phyloP scores from a whole-genome alignment of 2,888 invertebrate species.

The Lysandra coridon region DNA sequence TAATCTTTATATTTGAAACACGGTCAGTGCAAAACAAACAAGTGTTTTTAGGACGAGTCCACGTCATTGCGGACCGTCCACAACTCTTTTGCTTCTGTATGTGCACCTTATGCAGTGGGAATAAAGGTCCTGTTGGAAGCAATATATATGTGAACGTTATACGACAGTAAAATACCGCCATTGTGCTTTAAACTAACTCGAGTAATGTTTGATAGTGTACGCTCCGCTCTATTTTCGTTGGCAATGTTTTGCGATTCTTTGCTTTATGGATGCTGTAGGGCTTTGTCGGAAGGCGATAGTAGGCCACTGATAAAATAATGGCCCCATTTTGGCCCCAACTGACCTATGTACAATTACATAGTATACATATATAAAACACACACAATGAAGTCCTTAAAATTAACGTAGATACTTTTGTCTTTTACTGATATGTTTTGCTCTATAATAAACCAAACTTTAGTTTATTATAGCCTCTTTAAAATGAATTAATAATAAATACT shows the following conservation, averaged over 20 bases:
- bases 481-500: too few relatives aligned
- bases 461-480: too few relatives aligned
- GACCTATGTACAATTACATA: neutral
- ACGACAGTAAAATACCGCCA: neutral
- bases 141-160: neutral
- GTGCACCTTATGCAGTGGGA: too few relatives aligned
- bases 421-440: too few relatives aligned
- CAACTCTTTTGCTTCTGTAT: too few relatives aligned
- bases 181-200: conserved; percentile 6
- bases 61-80: conserved; percentile 36
- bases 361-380: neutral
- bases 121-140: neutral
- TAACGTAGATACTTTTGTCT: too few relatives aligned
- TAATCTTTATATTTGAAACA: conserved; percentile 35
- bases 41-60: conserved; percentile 48
- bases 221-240: neutral
- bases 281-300: neutral
- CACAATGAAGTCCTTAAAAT: too few relatives aligned
- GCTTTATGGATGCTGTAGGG: neutral
- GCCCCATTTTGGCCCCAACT: neutral
- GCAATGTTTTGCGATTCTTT: neutral
- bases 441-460: too few relatives aligned
- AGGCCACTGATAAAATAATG: neutral
- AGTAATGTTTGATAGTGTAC: neutral
- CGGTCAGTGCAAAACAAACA: conserved; percentile 49